A percentile compares a stretch with the other conserved stretches of the same genome.
Evolutionary conservation across 2,888 invertebrate genomes (phyloP).

Genomic region (Oxytorus armatus): DNA sequence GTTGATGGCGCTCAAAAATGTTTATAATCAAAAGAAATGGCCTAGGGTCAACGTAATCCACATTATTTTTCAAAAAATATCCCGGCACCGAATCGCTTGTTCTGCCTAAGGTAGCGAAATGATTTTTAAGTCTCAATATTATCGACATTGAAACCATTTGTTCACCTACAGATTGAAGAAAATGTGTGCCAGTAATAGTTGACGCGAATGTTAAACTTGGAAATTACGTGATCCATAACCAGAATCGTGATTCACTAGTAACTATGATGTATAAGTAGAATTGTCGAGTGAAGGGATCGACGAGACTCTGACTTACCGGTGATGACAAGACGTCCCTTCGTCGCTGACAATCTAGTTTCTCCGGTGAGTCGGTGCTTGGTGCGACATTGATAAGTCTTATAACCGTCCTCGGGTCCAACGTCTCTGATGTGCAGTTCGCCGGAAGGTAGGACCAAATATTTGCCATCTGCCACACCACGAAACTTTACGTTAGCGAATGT

Average conservation of each 20-base stretch:
- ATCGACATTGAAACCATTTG: background rate
- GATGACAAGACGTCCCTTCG: conserved; percentile 96
- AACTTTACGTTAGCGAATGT: conserved; percentile 51
- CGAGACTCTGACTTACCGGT: conserved; percentile 91
- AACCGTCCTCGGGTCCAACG: conserved; percentile 97
- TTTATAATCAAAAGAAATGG: too few relatives aligned
- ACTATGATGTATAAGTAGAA: conserved; percentile 80
- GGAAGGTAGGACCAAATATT: conserved; percentile 96
- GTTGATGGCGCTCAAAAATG: too few relatives aligned
- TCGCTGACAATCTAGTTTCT: conserved; percentile 96
- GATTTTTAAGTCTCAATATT: background rate
- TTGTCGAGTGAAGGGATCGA: conserved; percentile 79
- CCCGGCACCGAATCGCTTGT: too few relatives aligned
- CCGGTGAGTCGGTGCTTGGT: conserved; percentile 97
- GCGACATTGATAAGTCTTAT: conserved; percentile 96
- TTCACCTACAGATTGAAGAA: background rate
- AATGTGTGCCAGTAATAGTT: background rate
- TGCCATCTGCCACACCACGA: conserved; percentile 89
- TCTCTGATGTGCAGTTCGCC: conserved; percentile 98
- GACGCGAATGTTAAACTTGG: background rate
- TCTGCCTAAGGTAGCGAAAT: too few relatives aligned
- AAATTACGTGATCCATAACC: conserved; percentile 51
- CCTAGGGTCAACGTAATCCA: too few relatives aligned
- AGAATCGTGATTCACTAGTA: conserved; percentile 75
- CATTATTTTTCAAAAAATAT: too few relatives aligned